These are phyloP conservation scores for Diacarnus erythraeanus DNA, from an alignment of 37 sponge, comb jelly and placozoan genomes.

Conservation along the genomic window DNA sequence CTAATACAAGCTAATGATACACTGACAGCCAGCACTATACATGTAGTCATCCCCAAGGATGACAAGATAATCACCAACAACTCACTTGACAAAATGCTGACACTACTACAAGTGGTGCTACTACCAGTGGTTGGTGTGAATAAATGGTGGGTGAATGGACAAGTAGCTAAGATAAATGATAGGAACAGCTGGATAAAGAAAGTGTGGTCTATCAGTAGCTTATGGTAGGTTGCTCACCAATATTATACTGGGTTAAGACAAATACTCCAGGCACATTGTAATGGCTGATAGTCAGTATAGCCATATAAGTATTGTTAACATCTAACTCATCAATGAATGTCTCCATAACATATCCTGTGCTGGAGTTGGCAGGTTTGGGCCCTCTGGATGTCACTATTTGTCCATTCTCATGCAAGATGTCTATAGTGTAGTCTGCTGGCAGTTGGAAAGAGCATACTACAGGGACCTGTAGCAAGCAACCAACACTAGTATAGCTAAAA, in stretches of 20 bases:
- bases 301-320: not conserved
- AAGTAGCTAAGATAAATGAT: no score
- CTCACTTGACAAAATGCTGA: not conserved
- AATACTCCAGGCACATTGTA: not conserved
- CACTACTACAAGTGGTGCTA: no score
- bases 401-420: not conserved
- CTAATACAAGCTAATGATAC: not conserved
- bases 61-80: not conserved
- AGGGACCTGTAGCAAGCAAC: not conserved
- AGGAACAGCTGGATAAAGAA: not conserved
- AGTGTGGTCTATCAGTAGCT: no score
- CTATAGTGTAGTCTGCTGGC: not conserved
- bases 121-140: no score
- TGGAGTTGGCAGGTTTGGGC: not conserved
- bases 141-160: no score
- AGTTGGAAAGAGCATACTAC: not conserved
- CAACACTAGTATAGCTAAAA: not conserved
- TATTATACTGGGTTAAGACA: not conserved
- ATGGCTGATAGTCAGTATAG: not conserved
- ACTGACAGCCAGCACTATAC: not conserved
- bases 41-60: not conserved
- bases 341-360: not conserved
- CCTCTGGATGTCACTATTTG: not conserved
- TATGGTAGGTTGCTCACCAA: not conserved
- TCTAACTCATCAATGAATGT: not conserved